Conservation (phyloP, 1,140 invertebrate genomes). For the Neodiprion virginianus region DNA sequence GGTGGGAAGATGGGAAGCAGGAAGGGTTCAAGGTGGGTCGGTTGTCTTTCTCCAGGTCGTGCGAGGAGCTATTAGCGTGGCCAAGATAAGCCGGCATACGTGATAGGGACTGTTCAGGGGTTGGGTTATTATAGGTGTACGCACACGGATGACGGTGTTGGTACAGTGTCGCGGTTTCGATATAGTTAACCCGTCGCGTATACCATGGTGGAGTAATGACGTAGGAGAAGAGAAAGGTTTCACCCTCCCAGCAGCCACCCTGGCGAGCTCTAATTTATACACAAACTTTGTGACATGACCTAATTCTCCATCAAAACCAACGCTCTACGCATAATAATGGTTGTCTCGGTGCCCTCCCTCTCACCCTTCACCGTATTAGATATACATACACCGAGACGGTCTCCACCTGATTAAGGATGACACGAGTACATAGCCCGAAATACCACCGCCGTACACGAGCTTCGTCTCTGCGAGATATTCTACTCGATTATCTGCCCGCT, state of each 20-base stretch:
- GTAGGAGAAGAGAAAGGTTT: background rate
- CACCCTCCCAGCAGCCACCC: no score
- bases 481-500: no score
- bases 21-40: background rate
- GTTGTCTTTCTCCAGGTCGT: background rate
- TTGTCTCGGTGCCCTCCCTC: background rate
- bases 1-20: no score
- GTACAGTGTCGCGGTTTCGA: no score
- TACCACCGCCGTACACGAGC: no score
- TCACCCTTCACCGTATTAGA: no score
- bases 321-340: conserved; percentile 4
- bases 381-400: background rate
- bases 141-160: no score
- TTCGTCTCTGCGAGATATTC: no score
- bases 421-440: background rate
- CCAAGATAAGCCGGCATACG: conserved; percentile 6
- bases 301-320: conserved; percentile 5
- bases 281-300: conserved; percentile 7
- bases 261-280: background rate
- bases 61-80: background rate
- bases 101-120: background rate
- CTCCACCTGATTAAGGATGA: background rate
- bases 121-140: no score
- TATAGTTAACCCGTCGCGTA: background rate
- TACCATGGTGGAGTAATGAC: background rate